Percentiles rank a stretch among this genome's conserved stretches.
phyloP scores from a whole-genome alignment of 1,140 invertebrate species.

The Drosophila eugracilis region DNA sequence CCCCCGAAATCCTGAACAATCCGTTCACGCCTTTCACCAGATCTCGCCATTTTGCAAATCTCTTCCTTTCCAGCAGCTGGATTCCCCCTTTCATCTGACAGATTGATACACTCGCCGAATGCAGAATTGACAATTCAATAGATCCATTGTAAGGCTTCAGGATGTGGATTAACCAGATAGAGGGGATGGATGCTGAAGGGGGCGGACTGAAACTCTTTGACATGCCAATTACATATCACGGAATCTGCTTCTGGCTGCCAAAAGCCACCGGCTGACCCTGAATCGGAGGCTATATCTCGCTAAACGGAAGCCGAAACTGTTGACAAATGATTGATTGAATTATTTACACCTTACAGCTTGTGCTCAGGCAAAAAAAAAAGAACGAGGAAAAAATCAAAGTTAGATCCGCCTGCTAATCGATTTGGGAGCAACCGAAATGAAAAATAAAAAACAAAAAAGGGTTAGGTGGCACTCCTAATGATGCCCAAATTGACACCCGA shows the following conservation, averaged over 20 bases:
- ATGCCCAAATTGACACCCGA: conserved; percentile 80
- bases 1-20: conserved; percentile 41
- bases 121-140: conserved; percentile 61
- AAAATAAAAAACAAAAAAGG: conserved; percentile 45
- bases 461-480: conserved; percentile 72
- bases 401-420: conserved; percentile 82
- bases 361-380: conserved; percentile 20
- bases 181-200: background rate
- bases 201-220: conserved; percentile 37
- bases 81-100: conserved; percentile 30
- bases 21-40: conserved; percentile 79
- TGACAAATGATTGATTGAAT: conserved; percentile 84
- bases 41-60: background rate
- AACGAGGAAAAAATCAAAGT: conserved; percentile 52
- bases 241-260: conserved; percentile 25
- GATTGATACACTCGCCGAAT: conserved; percentile 65
- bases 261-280: conserved; percentile 60
- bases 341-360: conserved; percentile 82
- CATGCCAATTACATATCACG: conserved; percentile 56
- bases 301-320: conserved; percentile 79
- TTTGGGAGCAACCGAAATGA: conserved; percentile 52
- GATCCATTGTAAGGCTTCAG: conserved; percentile 51
- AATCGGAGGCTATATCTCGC: conserved; percentile 27
- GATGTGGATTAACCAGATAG: conserved; percentile 39
- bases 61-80: conserved; percentile 44